Conservation (phyloP, 2,113 vertebrate species). For the Cavia aperea region DNA sequence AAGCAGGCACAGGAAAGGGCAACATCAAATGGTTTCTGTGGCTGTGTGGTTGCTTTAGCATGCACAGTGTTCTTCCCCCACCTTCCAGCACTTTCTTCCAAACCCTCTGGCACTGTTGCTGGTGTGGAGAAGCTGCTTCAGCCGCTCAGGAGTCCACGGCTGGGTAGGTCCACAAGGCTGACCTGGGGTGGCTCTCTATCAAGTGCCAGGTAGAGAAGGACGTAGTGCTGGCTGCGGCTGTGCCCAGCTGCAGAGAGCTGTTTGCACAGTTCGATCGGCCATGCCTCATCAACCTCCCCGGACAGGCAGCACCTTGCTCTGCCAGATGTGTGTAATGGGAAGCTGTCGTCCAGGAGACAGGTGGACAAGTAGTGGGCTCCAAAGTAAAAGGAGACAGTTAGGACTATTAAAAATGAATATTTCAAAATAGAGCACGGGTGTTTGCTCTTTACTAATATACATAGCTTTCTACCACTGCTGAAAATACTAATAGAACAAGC, state of each 20-base stretch:
- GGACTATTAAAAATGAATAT: neutral
- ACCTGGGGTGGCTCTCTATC: constrained; percentile 63
- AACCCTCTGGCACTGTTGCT: neutral
- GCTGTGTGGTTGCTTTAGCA: neutral
- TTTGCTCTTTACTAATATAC: neutral
- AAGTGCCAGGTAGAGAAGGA: constrained; percentile 71
- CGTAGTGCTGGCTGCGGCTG: constrained; percentile 67
- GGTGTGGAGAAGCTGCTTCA: neutral
- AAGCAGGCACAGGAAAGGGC: neutral
- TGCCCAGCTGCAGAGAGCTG: constrained; percentile 69
- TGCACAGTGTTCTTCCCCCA: neutral
- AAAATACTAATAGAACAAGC: neutral
- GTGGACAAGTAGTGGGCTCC: neutral
- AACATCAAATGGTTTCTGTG: neutral
- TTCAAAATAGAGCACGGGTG: neutral
- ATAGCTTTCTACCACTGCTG: neutral
- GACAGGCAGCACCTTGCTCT: constrained; percentile 24
- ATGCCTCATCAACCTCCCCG: constrained; percentile 65
- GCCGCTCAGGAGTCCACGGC: constrained; percentile 31
- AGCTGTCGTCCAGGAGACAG: neutral
- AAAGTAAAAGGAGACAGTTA: neutral
- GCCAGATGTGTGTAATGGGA: neutral
- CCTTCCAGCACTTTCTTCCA: neutral
- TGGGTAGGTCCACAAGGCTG: constrained; percentile 59
- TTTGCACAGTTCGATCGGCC: constrained; percentile 73